These are phyloP conservation scores for Nomada ferruginata DNA, from an alignment of 2,888 invertebrate genomes.

Conservation along the genomic window DNA sequence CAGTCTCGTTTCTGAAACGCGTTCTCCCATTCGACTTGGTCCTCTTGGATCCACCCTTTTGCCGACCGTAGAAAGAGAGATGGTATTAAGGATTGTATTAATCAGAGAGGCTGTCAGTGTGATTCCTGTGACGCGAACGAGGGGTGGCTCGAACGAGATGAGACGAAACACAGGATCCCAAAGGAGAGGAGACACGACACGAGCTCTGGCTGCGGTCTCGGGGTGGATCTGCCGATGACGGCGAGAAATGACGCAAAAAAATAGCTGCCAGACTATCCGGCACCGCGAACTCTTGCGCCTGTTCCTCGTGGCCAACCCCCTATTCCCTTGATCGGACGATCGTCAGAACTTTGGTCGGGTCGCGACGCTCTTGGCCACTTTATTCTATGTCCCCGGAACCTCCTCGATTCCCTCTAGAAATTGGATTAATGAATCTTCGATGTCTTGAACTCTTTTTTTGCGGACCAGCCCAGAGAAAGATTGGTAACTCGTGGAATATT, in stretches of 20 bases:
- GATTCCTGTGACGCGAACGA: conserved; percentile 71
- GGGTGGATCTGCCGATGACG: conserved; percentile 82
- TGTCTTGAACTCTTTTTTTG: too few species aligned
- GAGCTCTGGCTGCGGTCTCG: conserved; percentile 73
- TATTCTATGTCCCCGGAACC: background rate
- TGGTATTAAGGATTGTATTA: conserved; percentile 83
- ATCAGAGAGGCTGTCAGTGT: conserved; percentile 82
- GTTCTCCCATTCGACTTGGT: conserved; percentile 40
- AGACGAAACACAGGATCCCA: conserved; percentile 61
- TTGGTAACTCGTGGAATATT: too few species aligned
- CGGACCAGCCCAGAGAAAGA: too few species aligned
- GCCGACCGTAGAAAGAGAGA: conserved; percentile 55
- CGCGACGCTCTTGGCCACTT: background rate
- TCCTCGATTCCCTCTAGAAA: background rate
- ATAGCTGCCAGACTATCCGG: conserved; percentile 80
- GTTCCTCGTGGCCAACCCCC: background rate
- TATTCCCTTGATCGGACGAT: conserved; percentile 23
- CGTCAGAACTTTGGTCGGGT: conserved; percentile 8
- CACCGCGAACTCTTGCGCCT: conserved; percentile 66
- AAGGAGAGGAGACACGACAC: conserved; percentile 75
- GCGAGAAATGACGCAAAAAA: conserved; percentile 83
- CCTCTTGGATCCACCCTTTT: conserved; percentile 33
- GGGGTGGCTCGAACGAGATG: conserved; percentile 54
- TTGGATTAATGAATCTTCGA: background rate
- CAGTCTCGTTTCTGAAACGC: conserved; percentile 36